These are phyloP conservation scores for Dolomedes plantarius DNA, from an alignment of 2,888 invertebrate species.

Conservation along the genomic window DNA sequence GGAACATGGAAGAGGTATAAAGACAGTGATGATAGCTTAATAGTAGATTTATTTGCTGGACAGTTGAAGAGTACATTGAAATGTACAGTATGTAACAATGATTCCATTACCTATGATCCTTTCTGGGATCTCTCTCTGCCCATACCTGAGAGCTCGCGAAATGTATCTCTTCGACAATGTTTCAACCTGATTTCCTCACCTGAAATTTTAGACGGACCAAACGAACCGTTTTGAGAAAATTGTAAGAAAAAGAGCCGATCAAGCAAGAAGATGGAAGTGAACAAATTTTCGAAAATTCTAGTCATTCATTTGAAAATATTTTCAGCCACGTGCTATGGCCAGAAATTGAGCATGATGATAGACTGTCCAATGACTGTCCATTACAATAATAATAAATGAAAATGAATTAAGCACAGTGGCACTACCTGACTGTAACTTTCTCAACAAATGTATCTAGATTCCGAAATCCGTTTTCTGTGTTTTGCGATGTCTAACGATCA, in stretches of 20 bases:
- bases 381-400: too few relatives aligned
- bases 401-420: too few relatives aligned
- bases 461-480: too few relatives aligned
- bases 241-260: slow-evolving; percentile 93
- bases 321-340: slow-evolving; percentile 91
- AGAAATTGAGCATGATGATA: slow-evolving; percentile 90
- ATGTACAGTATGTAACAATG: slow-evolving; percentile 91
- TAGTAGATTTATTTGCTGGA: slow-evolving; percentile 94
- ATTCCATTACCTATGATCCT: slow-evolving; percentile 94
- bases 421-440: too few relatives aligned
- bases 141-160: slow-evolving; percentile 85
- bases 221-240: slow-evolving; percentile 95
- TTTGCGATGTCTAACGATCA: too few relatives aligned
- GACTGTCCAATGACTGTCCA: slow-evolving; percentile 89
- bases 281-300: slow-evolving; percentile 94
- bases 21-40: slow-evolving; percentile 89
- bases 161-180: slow-evolving; percentile 88
- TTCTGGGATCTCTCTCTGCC: slow-evolving; percentile 96
- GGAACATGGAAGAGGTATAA: slow-evolving; percentile 92
- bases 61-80: slow-evolving; percentile 92
- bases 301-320: slow-evolving; percentile 92
- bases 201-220: slow-evolving; percentile 94
- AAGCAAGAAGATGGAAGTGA: slow-evolving; percentile 94
- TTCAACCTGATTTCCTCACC: slow-evolving; percentile 87
- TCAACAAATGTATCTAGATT: too few relatives aligned